phyloP scores from a whole-genome alignment of 2,888 invertebrate species.

The Pristionchus japonicus region DNA sequence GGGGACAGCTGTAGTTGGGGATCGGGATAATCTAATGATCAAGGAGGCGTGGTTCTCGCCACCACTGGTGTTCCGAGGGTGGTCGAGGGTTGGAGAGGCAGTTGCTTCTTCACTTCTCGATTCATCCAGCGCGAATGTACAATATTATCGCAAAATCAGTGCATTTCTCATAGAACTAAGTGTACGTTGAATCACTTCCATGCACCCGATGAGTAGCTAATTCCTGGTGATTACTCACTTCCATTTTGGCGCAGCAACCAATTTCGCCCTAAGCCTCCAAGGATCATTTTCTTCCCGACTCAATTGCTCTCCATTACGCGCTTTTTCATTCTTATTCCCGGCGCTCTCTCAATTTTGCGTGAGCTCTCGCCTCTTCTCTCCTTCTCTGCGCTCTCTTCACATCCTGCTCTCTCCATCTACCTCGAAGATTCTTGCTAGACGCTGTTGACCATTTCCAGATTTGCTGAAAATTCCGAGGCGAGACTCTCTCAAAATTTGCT shows the following conservation, averaged over 20 bases:
- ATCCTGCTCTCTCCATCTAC: background rate
- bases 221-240: background rate
- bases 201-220: background rate
- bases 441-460: conserved; percentile 11
- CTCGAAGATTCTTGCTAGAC: background rate
- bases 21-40: background rate
- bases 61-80: too few species aligned
- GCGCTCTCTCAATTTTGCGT: background rate
- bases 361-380: background rate
- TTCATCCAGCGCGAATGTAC: too few species aligned
- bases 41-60: background rate
- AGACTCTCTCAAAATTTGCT: background rate
- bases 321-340: too few species aligned
- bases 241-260: background rate
- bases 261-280: background rate
- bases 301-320: background rate
- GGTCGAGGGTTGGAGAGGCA: background rate
- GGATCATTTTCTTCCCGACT: background rate
- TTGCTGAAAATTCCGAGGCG: background rate
- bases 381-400: background rate
- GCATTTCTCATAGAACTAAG: too few species aligned
- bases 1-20: background rate
- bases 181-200: too few species aligned
- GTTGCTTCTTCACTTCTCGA: background rate
- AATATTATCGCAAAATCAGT: too few species aligned